Evolutionary conservation across 2,797 vertebrate species (phyloP).

Genomic region (Spinus pinus): DNA sequence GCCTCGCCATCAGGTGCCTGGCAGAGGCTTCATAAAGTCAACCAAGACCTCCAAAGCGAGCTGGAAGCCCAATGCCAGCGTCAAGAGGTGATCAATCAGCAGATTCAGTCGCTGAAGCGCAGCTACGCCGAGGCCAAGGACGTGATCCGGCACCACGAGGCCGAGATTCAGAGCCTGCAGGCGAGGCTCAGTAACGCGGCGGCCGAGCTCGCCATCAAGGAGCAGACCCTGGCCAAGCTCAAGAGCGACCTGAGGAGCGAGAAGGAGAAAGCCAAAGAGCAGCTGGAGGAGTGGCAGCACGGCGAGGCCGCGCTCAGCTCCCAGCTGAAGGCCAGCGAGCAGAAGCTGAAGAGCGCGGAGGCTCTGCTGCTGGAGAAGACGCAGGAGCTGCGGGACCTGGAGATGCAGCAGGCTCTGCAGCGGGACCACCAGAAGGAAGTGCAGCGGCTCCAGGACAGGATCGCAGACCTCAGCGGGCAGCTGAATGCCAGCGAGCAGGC

Average conservation of each 20-base stretch:
- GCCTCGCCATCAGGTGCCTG: constrained; percentile 85
- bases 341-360: constrained; percentile 86
- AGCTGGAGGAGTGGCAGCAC: constrained; percentile 84
- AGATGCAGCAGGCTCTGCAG: constrained; percentile 90
- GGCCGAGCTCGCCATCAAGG: constrained; percentile 87
- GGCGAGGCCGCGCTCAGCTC: constrained; percentile 80
- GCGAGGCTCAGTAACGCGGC: constrained; percentile 85
- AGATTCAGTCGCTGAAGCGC: constrained; percentile 87
- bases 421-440: constrained; percentile 89
- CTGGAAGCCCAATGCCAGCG: constrained; percentile 89
- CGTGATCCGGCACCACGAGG: constrained; percentile 86
- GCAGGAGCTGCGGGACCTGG: constrained; percentile 88
- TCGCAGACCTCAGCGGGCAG: constrained; percentile 84
- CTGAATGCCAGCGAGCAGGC: constrained; percentile 86
- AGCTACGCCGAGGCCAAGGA: constrained; percentile 93
- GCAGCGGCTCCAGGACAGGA: constrained; percentile 87
- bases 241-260: constrained; percentile 88
- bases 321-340: constrained; percentile 90
- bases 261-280: constrained; percentile 85
- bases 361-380: constrained; percentile 89
- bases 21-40: constrained; percentile 91
- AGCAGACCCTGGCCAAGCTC: constrained; percentile 89
- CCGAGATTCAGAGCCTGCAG: constrained; percentile 89
- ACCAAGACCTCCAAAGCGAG: constrained; percentile 89
- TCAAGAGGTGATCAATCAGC: constrained; percentile 88